Conservation (phyloP, 1,140 invertebrate species). For the Harlomillsia oculata region DNA sequence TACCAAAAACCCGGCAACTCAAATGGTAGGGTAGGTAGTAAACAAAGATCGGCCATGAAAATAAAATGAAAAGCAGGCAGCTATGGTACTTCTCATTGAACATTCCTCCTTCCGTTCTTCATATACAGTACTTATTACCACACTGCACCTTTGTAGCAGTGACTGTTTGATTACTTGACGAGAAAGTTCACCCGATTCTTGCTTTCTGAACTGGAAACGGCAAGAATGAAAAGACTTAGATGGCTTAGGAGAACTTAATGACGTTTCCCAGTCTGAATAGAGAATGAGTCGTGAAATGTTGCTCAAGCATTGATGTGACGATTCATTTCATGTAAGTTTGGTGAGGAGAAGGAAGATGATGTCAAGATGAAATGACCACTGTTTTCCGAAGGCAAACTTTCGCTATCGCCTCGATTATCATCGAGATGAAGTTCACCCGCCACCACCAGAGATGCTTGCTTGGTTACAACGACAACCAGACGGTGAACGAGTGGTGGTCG, state of each 20-base stretch:
- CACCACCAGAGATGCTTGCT: slow-evolving; percentile 89
- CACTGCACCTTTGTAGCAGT: too few species aligned
- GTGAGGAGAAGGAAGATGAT: slow-evolving; percentile 64
- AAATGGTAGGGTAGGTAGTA: too few species aligned
- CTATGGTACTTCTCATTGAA: too few species aligned
- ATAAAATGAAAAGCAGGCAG: too few species aligned
- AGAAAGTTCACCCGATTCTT: too few species aligned
- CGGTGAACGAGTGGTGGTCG: slow-evolving; percentile 35
- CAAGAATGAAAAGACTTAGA: slow-evolving; percentile 80
- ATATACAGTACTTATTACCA: too few species aligned
- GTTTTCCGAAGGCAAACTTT: slow-evolving; percentile 59
- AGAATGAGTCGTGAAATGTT: slow-evolving; percentile 73
- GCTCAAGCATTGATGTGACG: slow-evolving; percentile 81
- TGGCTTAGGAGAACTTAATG: slow-evolving; percentile 58
- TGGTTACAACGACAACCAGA: slow-evolving; percentile 60
- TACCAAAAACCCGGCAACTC: too few species aligned
- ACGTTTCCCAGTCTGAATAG: slow-evolving; percentile 57
- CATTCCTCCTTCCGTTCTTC: too few species aligned
- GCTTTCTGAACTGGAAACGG: slow-evolving; percentile 66
- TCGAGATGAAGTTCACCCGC: slow-evolving; percentile 74
- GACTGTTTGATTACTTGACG: too few species aligned
- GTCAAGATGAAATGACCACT: slow-evolving; percentile 60
- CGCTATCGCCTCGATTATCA: slow-evolving; percentile 55
- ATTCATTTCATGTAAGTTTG: slow-evolving; percentile 88
- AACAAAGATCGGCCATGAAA: too few species aligned